Conservation (phyloP, 2,888 invertebrate species). For the Cyrtodaria siliqua region DNA sequence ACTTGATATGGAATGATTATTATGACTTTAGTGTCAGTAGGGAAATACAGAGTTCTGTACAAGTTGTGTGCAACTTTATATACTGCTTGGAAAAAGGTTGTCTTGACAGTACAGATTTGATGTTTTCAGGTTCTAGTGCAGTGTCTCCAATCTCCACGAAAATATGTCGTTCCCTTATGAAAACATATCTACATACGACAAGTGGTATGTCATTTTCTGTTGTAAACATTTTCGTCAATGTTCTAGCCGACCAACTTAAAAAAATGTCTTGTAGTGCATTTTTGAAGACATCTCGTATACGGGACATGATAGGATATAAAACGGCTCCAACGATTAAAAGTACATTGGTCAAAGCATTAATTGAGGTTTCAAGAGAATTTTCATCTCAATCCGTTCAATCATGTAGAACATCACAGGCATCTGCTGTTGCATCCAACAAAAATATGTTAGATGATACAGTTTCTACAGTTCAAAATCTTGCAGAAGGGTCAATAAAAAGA, state of each 20-base stretch:
- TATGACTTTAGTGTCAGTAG: constrained; percentile 32
- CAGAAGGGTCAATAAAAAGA: constrained; percentile 30
- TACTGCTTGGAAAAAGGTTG: constrained; percentile 18
- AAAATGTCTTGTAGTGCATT: constrained; percentile 70
- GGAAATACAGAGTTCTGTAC: constrained; percentile 59
- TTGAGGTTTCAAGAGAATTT: constrained; percentile 53
- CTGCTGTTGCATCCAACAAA: constrained; percentile 7
- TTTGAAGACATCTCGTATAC: constrained; percentile 53
- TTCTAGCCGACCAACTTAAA: constrained; percentile 73
- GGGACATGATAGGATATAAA: constrained; percentile 51
- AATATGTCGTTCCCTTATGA: constrained; percentile 34
- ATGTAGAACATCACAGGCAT: constrained; percentile 34
- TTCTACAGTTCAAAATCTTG: constrained; percentile 3
- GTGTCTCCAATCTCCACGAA: constrained; percentile 19
- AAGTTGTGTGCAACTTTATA: constrained; percentile 60
- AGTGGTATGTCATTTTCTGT: constrained; percentile 38
- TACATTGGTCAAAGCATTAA: constrained; percentile 37
- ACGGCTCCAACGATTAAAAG: constrained; percentile 26
- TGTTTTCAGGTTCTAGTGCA: constrained; percentile 22
- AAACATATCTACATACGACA: constrained; percentile 29
- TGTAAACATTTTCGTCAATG: constrained; percentile 62
- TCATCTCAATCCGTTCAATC: constrained; percentile 37
- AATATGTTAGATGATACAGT: too few relatives aligned
- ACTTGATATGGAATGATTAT: constrained; percentile 50
- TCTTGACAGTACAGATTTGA: constrained; percentile 46